phyloP scores from a whole-genome alignment of 2,113 vertebrate species.

The Tychaedon coryphoeus region DNA sequence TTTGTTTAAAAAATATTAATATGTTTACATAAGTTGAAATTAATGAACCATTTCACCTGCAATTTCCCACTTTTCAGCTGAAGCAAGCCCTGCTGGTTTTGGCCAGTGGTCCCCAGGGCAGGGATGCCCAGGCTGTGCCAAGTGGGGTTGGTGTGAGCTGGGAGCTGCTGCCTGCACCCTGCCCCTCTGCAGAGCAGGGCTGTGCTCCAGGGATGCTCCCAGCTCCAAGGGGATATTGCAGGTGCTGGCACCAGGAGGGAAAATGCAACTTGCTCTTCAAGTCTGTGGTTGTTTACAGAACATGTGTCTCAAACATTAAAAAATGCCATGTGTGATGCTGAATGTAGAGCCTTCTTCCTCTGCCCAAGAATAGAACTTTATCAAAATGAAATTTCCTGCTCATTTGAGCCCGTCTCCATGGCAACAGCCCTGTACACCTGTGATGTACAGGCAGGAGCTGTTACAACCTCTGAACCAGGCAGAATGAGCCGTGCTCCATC shows the following conservation, averaged over 20 bases:
- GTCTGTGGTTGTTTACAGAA: background rate
- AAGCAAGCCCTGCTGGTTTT: fast-evolving
- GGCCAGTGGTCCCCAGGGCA: fast-evolving
- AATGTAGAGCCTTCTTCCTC: slow-evolving; percentile 14
- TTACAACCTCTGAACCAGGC: background rate
- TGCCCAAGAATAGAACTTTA: slow-evolving; percentile 44
- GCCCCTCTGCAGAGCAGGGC: background rate
- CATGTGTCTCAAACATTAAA: background rate
- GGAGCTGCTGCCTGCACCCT: too few species aligned
- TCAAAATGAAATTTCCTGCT: slow-evolving; percentile 46
- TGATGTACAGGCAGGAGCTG: background rate
- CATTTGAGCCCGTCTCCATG: slow-evolving; percentile 32
- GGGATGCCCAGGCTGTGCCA: fast-evolving
- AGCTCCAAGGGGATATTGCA: background rate
- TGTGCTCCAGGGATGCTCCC: background rate
- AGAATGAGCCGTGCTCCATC: background rate
- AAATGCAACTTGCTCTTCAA: background rate
- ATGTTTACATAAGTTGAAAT: background rate
- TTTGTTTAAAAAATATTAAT: background rate
- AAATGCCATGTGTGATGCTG: background rate
- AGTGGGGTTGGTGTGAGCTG: fast-evolving
- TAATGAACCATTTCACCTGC: fast-evolving
- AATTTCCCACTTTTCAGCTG: background rate
- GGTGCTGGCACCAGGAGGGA: background rate
- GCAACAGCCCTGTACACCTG: slow-evolving; percentile 26